Base-by-base conservation (phyloP, 1,140 invertebrate species). In the Anoplophora glabripennis region DNA sequence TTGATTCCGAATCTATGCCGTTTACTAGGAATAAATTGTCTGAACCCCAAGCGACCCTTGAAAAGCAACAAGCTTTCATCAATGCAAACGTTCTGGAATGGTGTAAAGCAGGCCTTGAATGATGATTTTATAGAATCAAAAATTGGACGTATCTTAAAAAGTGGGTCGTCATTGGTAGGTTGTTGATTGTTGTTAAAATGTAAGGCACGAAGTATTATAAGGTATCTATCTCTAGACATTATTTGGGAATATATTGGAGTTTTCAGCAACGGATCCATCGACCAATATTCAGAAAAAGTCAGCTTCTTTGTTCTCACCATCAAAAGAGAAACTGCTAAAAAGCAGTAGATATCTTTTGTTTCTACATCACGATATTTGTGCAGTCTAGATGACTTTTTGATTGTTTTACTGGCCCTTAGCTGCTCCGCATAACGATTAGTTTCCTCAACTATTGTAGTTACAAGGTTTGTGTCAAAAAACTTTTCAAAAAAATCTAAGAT, bases 1-100 rank as follows among this genome's bases (percentile, higher is more conserved):
- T 61, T 61, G 8, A 61, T 37, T 4, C 53, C 59, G 35, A 61
- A 61, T 8, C 40, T 17, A 15, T 61, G 60, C 21, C 70, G 53
- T 63, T 76, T 77, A 8, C 52, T 56, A 18, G 66, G 70, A n/a
- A 76, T 75, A 47, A 72, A 77, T 52, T 77, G 74, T 49, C 71
- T 70, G 51, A 75, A 77, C 7, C 49, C 49, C 9, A 76, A 40
- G n/a, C n/a, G n/a, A n/a, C n/a, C n/a, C n/a, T n/a, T n/a, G n/a
- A n/a, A n/a, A n/a, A n/a, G n/a, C n/a, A n/a, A n/a, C 71, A 11
- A 55, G 3, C 63, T 69, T 60, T 67, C 67, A 53, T 70, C 67
- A 42, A 66, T 68, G 21, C 49, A 51, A 12, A 69, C 40, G 47
- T 62, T 63, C 40, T 51, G 33, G 17, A 64, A 64, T 9, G 53